Conservation (phyloP, 2,888 invertebrate species). For the Philereme transversata region DNA sequence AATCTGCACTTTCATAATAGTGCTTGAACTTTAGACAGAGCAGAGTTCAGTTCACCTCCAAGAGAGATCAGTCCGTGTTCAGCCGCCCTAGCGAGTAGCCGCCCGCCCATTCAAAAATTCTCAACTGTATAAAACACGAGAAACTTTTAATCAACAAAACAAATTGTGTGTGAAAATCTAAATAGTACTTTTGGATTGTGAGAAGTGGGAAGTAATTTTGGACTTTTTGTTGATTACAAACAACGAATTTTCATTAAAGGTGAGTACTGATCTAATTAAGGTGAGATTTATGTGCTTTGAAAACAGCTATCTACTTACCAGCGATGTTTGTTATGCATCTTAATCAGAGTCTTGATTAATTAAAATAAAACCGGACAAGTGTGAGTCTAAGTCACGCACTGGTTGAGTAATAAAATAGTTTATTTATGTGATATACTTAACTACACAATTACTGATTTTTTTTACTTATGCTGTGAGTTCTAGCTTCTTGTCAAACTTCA, state of each 20-base stretch:
- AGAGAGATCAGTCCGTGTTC: constrained; percentile 40
- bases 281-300: not conserved
- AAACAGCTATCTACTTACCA: not conserved
- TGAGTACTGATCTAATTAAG: constrained; percentile 25
- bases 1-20: too few species aligned
- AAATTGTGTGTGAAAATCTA: not conserved
- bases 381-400: not conserved
- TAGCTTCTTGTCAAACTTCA: too few species aligned
- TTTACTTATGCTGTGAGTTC: too few species aligned
- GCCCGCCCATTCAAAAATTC: constrained; percentile 33
- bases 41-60: not conserved
- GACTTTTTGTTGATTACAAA: constrained; percentile 8
- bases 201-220: constrained; percentile 9
- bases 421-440: too few species aligned
- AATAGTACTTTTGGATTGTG: constrained; percentile 2
- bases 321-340: not conserved
- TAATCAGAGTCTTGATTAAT: not conserved
- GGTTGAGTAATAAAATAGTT: too few species aligned
- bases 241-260: constrained; percentile 26
- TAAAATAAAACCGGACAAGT: not conserved
- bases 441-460: too few species aligned
- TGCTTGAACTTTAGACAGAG: not conserved
- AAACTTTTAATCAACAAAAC: constrained; percentile 7
- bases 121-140: constrained; percentile 1
- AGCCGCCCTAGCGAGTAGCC: constrained; percentile 46